Evolutionary conservation across 2,888 invertebrate species (phyloP).

Genomic region (Terebella lapidaria): DNA sequence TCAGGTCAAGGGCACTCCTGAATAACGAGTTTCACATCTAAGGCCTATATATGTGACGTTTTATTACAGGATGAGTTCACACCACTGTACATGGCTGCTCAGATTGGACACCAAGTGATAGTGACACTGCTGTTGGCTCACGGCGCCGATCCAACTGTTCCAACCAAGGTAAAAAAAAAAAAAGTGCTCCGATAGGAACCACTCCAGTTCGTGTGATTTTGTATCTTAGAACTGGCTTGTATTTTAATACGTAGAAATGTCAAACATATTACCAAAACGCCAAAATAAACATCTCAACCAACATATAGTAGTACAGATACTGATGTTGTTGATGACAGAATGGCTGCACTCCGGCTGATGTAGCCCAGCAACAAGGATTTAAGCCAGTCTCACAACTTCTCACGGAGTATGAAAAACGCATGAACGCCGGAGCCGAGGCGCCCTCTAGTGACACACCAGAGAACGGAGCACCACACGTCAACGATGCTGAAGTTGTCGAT

Average conservation of each 20-base stretch:
- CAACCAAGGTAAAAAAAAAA: constrained; percentile 16
- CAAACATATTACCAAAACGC: too few species aligned
- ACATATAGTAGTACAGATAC: too few species aligned
- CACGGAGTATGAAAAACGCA: constrained; percentile 21
- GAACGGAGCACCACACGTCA: background rate
- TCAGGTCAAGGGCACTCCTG: too few species aligned
- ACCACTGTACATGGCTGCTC: constrained; percentile 28
- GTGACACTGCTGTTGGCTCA: constrained; percentile 25
- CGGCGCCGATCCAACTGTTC: constrained; percentile 25
- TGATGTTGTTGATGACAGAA: too few species aligned
- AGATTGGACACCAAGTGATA: constrained; percentile 28
- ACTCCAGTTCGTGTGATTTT: too few species aligned
- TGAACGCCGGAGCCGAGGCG: too few species aligned
- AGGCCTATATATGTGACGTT: too few species aligned
- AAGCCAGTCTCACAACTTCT: constrained; percentile 22
- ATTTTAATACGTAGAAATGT: background rate
- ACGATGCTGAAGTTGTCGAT: background rate
- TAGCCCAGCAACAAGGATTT: constrained; percentile 26
- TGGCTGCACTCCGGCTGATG: constrained; percentile 23
- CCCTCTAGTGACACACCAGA: background rate
- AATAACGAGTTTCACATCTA: too few species aligned
- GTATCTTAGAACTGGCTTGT: background rate
- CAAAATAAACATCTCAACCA: too few species aligned
- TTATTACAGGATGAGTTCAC: constrained; percentile 24
- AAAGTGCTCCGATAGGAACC: background rate